Percentiles rank a stretch among this genome's conserved stretches.
Conservation (phyloP, 2,888 invertebrate genomes). For the Encarsia formosa region DNA sequence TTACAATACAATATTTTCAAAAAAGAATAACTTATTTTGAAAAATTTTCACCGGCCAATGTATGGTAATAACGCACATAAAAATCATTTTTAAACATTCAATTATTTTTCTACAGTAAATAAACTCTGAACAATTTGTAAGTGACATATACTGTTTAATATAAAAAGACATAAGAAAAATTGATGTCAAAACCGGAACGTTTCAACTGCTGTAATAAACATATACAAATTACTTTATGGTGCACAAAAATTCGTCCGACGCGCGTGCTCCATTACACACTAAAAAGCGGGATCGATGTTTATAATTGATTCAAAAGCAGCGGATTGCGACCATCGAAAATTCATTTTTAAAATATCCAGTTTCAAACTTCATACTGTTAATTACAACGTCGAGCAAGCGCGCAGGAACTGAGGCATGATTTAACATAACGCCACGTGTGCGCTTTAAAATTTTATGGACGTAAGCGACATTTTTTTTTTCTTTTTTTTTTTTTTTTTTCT, state of each 20-base stretch:
- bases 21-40: no score
- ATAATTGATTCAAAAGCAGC: slow-evolving; percentile 6
- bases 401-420: slow-evolving; percentile 7
- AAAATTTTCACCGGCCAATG: no score
- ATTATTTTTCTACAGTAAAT: neutral
- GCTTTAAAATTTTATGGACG: slow-evolving; percentile 18
- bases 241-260: slow-evolving; percentile 14
- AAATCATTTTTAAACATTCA: no score
- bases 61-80: no score
- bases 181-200: slow-evolving; percentile 1
- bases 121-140: neutral
- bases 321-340: slow-evolving; percentile 3
- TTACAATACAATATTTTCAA: no score
- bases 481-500: slow-evolving; percentile 4
- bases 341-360: neutral
- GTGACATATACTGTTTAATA: neutral
- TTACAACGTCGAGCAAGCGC: no score
- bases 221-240: slow-evolving; percentile 14
- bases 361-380: no score
- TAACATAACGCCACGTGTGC: slow-evolving; percentile 11
- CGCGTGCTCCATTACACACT: slow-evolving; percentile 3
- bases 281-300: slow-evolving; percentile 3
- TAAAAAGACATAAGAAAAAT: neutral
- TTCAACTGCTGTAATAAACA: slow-evolving; percentile 1
- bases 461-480: slow-evolving; percentile 15